phyloP scores from a whole-genome alignment of 2,797 vertebrate genomes.

The Philypnodon macrostomus region DNA sequence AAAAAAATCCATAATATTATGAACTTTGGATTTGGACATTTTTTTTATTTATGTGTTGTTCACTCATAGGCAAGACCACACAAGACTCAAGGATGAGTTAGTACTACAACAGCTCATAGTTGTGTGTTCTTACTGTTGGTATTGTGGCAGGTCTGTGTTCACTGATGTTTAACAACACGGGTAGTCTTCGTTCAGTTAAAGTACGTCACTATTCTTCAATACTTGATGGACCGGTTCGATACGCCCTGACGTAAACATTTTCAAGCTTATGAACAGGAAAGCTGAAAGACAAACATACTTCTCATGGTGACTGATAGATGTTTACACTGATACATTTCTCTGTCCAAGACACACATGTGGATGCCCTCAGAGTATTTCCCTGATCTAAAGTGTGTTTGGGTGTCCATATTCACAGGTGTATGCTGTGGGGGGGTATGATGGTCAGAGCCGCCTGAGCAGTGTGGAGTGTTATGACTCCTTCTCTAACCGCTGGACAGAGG shows the following conservation, averaged over 20 bases:
- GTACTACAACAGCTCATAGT: background rate
- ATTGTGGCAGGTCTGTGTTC: background rate
- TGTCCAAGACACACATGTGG: constrained; percentile 1
- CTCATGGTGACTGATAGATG: background rate
- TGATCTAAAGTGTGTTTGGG: constrained; percentile 11
- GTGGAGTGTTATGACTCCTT: constrained; percentile 97
- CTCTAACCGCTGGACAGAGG: constrained; percentile 97
- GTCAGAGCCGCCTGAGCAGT: constrained; percentile 91
- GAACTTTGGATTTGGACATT: too few relatives aligned
- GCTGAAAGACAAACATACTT: constrained; percentile 10
- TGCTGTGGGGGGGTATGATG: constrained; percentile 95
- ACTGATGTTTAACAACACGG: constrained; percentile 6
- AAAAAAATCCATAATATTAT: too few relatives aligned
- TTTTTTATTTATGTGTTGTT: background rate
- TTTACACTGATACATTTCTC: constrained; percentile 7
- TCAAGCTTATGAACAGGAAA: constrained; percentile 12
- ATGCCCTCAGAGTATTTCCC: background rate
- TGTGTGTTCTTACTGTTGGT: background rate
- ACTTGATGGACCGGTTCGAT: constrained; percentile 50
- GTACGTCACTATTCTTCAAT: constrained; percentile 20
- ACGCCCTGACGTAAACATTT: constrained; percentile 8
- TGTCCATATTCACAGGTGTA: constrained; percentile 82
- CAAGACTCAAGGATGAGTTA: too few relatives aligned
- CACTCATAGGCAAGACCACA: background rate
- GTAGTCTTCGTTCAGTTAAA: constrained; percentile 7